Conservation (phyloP, 2,888 invertebrate species). For the Alitta virens region DNA sequence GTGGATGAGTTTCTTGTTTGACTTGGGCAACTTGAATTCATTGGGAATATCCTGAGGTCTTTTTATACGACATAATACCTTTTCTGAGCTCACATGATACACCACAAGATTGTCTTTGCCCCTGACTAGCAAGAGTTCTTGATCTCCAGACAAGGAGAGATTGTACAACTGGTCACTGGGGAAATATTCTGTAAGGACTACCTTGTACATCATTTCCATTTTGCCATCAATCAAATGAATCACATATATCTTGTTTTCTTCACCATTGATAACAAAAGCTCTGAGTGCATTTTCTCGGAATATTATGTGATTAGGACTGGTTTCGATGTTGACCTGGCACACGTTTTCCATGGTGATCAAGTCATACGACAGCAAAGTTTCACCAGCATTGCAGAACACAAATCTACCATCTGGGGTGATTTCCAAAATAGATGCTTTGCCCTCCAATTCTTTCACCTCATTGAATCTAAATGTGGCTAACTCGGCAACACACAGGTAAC, state of each 20-base stretch:
- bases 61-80: constrained; percentile 37
- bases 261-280: constrained; percentile 40
- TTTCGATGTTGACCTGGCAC: constrained; percentile 36
- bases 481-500: constrained; percentile 50
- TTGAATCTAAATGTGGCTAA: constrained; percentile 39
- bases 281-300: constrained; percentile 41
- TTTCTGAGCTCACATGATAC: constrained; percentile 42
- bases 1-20: constrained; percentile 33
- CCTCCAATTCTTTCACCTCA: constrained; percentile 35
- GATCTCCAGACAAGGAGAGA: constrained; percentile 24
- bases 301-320: constrained; percentile 37
- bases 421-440: constrained; percentile 40
- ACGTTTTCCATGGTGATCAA: constrained; percentile 41
- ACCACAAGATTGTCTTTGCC: constrained; percentile 36
- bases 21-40: constrained; percentile 51
- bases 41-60: constrained; percentile 45
- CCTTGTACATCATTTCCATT: constrained; percentile 48
- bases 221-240: constrained; percentile 41
- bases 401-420: constrained; percentile 44
- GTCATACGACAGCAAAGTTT: constrained; percentile 43
- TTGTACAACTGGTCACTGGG: constrained; percentile 26
- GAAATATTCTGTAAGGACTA: constrained; percentile 35
- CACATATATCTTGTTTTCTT: constrained; percentile 41
- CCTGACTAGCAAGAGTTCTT: constrained; percentile 23
- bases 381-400: constrained; percentile 48